These are phyloP conservation scores for Tethya wilhelma DNA, from an alignment of 37 sponge, comb jelly and placozoan genomes.

Conservation along the genomic window DNA sequence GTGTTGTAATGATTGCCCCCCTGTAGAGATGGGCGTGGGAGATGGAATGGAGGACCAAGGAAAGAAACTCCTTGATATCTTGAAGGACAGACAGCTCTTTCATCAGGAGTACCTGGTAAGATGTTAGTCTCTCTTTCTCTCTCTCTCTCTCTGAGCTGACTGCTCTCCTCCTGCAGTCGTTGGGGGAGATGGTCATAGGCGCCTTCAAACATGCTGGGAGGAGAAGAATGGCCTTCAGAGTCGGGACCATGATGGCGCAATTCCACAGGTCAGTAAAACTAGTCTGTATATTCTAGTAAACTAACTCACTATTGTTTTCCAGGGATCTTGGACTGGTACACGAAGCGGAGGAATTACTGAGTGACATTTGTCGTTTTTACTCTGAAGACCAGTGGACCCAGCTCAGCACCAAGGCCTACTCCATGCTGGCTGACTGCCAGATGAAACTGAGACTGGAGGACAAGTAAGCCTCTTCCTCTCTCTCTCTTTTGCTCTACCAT, in stretches of 20 bases:
- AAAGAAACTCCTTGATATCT: constrained; percentile 16
- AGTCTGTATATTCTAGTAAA: no score
- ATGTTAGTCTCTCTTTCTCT: neutral
- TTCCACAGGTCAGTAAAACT: constrained; percentile 58
- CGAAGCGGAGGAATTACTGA: constrained; percentile 71
- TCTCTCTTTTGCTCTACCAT: neutral
- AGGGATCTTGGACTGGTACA: constrained; percentile 60
- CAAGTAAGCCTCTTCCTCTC: constrained; percentile 27
- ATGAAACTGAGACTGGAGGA: constrained; percentile 62
- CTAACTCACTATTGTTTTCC: no score
- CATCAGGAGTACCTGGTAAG: constrained; percentile 59
- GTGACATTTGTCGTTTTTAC: constrained; percentile 74
- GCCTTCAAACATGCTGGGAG: constrained; percentile 91
- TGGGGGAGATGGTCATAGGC: constrained; percentile 89
- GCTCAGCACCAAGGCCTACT: constrained; percentile 56
- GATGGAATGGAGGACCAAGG: constrained; percentile 63
- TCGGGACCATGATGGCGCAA: constrained; percentile 76
- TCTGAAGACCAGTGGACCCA: constrained; percentile 68
- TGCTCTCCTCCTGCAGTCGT: constrained; percentile 23
- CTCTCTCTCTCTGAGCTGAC: neutral
- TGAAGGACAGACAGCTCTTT: constrained; percentile 48
- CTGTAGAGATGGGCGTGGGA: neutral
- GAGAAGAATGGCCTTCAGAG: constrained; percentile 78
- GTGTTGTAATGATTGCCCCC: neutral
- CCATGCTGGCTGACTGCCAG: constrained; percentile 68